phyloP scores from a whole-genome alignment of 2,888 invertebrate species.

The Dugesia japonica region DNA sequence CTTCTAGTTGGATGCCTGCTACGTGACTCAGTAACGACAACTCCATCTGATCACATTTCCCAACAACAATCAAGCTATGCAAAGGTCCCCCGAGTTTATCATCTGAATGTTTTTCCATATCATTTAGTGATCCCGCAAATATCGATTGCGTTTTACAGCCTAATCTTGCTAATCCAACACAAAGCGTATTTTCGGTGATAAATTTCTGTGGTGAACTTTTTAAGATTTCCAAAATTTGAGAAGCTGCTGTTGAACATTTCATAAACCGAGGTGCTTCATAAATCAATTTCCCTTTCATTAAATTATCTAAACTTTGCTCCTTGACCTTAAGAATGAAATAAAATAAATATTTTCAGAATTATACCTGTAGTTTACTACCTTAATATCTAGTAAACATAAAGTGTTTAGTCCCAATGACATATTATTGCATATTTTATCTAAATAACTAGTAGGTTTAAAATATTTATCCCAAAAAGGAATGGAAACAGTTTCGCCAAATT shows the following conservation, averaged over 20 bases:
- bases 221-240: conserved; percentile 54
- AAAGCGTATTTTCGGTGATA: conserved; percentile 53
- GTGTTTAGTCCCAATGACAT: conserved; percentile 73
- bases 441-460: conserved; percentile 83
- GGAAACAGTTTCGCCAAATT: conserved; percentile 89
- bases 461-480: conserved; percentile 88
- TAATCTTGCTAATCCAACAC: conserved; percentile 74
- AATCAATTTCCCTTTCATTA: conserved; percentile 53
- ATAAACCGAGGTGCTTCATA: conserved; percentile 55
- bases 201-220: background rate
- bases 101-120: conserved; percentile 56
- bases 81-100: conserved; percentile 66
- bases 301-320: conserved; percentile 80
- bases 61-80: conserved; percentile 78
- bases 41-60: conserved; percentile 72
- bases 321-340: conserved; percentile 50
- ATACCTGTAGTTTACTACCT: no score
- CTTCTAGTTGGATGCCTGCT: no score
- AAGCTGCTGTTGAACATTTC: conserved; percentile 69
- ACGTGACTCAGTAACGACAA: conserved; percentile 4
- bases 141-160: conserved; percentile 65
- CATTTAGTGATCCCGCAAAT: conserved; percentile 57
- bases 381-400: conserved; percentile 83
- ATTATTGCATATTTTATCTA: conserved; percentile 73
- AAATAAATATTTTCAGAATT: background rate